Evolutionary conservation across 2,113 vertebrate species (phyloP), one percentile per base, ranked within the genome.

Genomic region (Marmota flaviventris): DNA sequence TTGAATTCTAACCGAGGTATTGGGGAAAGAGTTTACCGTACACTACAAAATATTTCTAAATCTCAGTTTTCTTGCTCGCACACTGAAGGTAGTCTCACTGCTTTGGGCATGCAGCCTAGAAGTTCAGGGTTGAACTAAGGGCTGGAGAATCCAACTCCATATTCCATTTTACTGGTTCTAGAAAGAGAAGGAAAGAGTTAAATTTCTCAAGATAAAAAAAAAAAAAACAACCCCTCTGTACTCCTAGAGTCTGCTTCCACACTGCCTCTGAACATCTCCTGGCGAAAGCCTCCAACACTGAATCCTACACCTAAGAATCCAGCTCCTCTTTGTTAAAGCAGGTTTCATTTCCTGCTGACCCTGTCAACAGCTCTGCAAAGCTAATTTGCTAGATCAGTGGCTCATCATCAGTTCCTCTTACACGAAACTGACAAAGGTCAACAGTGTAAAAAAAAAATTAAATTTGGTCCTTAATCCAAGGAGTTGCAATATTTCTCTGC

Each of bases 341-440:
- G 97, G 97, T 97, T 98, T 97, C 89, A 86, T 98, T 97, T 98
- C 96, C 97, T 92, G 79, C 95, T 98, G 98, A 98, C 98, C 97
- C 96, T 97, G 98, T 98, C 98, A 98, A 98, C 97, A 98, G 89
- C 94, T 98, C 78, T 2, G n/a, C 97, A 94, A 91, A 98, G 97
- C 94, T 98, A 98, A 98, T 98, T 98, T 98, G 95, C 97, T 98
- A 97, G 84, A 97, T 98, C 97, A 98, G 32, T 98, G 98, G 96
- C 93, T 98, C 98, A 98, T 98, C 98, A 77, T 98, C 97, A 94
- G 85, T 92, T 98, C 89, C 90, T 97, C 95, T 93, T 98, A 98
- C 93, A 97, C 45, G 85, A 97, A 98, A 97, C 93, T 97, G 96
- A 98, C 98, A 97, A 98, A 98, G 97, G 97, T 98, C 98, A 98